Base-by-base conservation (phyloP, 2,113 vertebrate genomes). In the Saguinus midas region DNA sequence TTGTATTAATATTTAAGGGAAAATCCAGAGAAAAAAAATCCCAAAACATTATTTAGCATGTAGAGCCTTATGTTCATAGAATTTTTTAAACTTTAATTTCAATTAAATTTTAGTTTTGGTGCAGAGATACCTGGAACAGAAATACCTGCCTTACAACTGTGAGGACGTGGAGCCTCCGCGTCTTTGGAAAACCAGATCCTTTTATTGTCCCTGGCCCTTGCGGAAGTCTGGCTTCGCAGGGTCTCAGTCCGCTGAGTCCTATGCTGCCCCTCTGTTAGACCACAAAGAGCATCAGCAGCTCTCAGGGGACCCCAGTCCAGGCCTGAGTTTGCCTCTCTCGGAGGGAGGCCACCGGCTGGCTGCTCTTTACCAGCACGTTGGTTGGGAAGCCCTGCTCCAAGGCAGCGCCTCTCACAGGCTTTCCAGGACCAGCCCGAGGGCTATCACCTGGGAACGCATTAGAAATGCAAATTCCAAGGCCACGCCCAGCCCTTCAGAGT, bases 401-500 rank as follows among this genome's bases (percentile, higher is more conserved):
- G 27, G 61, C 61, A 64, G 27, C 29, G 12, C 61, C 11, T 64
- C 61, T 64, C 27, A 64, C 14, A 64, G 27, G 61, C 12, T 64
- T 29, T 64, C 61, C 27, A 27, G 18, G 75, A 57, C 35, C 72
- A 92, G 81, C 93, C 95, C 50, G 75, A 68, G 86, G 66, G 81
- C 16, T 73, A 80, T 57, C 90, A 80, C 86, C 92, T 76, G 89
- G 81, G 61, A 87, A 18, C 52, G 50, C 75, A 8, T 78, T 58
- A 87, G 89, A 85, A 79, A 96, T 64, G 81, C 92, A 81, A 66
- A 89, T 88, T 76, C 79, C 50, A 73, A 3, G 91, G 94, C 73
- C 25, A 27, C 64, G 45, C 78, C 87, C 95, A 17, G 61, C 23
- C 90, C 57, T 66, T 43, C 23, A 8, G 29, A 48, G 68, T 64